phyloP scores from a whole-genome alignment of 2,888 invertebrate species.

The Mythimna albipuncta region DNA sequence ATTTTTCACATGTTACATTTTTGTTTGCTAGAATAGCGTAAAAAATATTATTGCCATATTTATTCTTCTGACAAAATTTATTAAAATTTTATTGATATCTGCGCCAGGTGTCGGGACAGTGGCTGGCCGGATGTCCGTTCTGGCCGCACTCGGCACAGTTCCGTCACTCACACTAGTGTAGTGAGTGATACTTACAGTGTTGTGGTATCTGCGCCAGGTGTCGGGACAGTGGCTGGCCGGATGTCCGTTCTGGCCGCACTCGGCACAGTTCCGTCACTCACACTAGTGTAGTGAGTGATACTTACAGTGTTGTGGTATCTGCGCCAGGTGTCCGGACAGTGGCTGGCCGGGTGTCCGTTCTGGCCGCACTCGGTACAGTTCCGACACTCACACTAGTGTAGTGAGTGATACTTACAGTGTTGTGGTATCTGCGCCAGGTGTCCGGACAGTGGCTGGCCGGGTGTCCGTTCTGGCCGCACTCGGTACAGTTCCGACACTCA shows the following conservation, averaged over 20 bases:
- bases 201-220: conserved; percentile 94
- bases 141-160: conserved; percentile 92
- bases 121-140: conserved; percentile 90
- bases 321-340: conserved; percentile 94
- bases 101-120: conserved; percentile 94
- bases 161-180: no score
- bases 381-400: no score
- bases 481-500: conserved; percentile 80
- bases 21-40: background rate
- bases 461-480: conserved; percentile 93
- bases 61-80: no score
- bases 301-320: conserved; percentile 93
- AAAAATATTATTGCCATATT: no score
- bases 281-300: background rate
- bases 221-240: conserved; percentile 92
- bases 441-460: conserved; percentile 92
- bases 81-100: no score
- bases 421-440: conserved; percentile 94
- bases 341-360: conserved; percentile 90
- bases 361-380: conserved; percentile 92
- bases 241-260: conserved; percentile 93
- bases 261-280: conserved; percentile 82
- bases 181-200: conserved; percentile 86
- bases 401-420: conserved; percentile 86
- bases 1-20: background rate